Base-by-base conservation (phyloP, 1,140 invertebrate genomes). In the Sycobia sp. region DNA sequence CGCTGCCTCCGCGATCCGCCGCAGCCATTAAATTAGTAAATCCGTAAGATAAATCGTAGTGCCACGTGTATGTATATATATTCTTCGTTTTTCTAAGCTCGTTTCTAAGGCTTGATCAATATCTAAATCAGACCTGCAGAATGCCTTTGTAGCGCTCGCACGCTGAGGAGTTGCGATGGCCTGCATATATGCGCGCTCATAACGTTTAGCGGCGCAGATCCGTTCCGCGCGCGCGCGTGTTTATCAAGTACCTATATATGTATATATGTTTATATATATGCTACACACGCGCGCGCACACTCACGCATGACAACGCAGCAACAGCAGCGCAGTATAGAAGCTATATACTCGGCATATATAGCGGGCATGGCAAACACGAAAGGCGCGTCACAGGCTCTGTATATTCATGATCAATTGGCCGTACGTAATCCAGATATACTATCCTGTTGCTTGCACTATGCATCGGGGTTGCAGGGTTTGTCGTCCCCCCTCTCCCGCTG, bases 401-500 rank as follows among this genome's bases (percentile, higher is more conserved):
- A 73, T 69, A 79, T 80, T 78, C 73, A 71, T 76, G 77, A 76
- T 80, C 79, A 81, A 81, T 81, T 80, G 79, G 76, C 75, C 74
- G 77, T 76, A 63, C 50, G 64, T 81, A 81, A 81, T 81, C 63
- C 72, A 70, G 71, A 76, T 74, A 72, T 74, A 73, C 60, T 67
- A 67, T 74, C 69, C 66, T 67, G 69, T 71, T 70, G 67, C 62
- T 46, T 56, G 67, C 65, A 43, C n/a, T 76, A 64, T 72, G 66
- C 13, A 43, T 25, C 3, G 25, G n/a, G n/a, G n/a, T n/a, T n/a
- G n/a, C 22, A 34, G 23, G 13, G 22, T 58, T 25, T 18, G 3
- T 62, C 59, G 50, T 43, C 62, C 29, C 57, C 67, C 69, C 54
- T 69, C 66, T 71, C 60, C 69, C 16, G 16, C 39, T 29, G 18